Base-by-base conservation (phyloP, 1,140 invertebrate species). In the Choristoneura fumiferana region DNA sequence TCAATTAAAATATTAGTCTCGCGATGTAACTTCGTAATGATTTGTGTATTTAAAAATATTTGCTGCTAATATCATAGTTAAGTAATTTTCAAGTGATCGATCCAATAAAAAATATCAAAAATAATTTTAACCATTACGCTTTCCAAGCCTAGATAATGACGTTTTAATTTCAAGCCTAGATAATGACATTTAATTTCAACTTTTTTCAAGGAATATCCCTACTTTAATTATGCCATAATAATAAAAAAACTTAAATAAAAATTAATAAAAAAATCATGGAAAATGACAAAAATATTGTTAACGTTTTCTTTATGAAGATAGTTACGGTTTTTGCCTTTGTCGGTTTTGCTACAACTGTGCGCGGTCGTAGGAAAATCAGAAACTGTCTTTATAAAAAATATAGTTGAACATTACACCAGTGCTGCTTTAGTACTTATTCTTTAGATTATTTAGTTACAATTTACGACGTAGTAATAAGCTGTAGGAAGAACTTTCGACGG, bases 41-140 rank as follows among this genome's bases (percentile, higher is more conserved):
- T 54, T 45, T 36, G 54, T 59, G 45, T 52, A 9, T 57, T 57
- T 53, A 34, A 60, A 64, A 66, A 40, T 57, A 63, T 72, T 73
- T 69, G 64, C 68, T 75, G 72, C 71, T 69, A 67, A 71, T 63
- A 62, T 75, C 36, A 71, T 72, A 77, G 67, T 69, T 71, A 73
- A 71, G 57, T 62, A 70, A 72, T 69, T 67, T 57, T 58, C 57
- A 62, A 58, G 63, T 58, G 53, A 60, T 65, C 69, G 65, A 70
- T 67, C 75, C 71, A 70, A 57, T n/a, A 65, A 69, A 78, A 80
- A 78, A 75, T 58, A 71, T 67, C 71, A 80, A 76, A 81, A 76
- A 76, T 74, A 74, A 58, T 54, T 62, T 38, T 40, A 40, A 40
- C 39, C 9, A 9, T 8, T 45, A 10, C 18, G 17, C 17, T 9